Evolutionary conservation across 2,113 vertebrate species (phyloP).

Genomic region (Agelaius phoeniceus): DNA sequence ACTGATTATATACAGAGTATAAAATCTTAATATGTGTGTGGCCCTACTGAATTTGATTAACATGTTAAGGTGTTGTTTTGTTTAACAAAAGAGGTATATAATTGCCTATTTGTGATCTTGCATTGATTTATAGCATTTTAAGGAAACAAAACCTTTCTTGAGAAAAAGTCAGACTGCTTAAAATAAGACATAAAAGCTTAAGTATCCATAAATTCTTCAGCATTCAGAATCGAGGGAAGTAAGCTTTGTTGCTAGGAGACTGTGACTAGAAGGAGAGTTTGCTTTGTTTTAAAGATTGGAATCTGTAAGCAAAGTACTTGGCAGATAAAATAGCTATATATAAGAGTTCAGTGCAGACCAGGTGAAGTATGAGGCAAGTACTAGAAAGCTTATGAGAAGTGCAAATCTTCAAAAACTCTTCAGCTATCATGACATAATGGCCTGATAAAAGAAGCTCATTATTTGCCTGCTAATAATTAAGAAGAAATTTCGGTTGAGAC

Average conservation of each 20-base stretch:
- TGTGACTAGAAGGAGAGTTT: not conserved
- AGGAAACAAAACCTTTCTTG: not conserved
- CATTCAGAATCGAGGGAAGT: not conserved
- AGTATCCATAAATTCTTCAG: not conserved
- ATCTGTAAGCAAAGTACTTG: constrained; percentile 36
- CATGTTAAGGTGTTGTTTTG: not conserved
- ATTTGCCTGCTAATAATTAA: not conserved
- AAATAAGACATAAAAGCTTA: not conserved
- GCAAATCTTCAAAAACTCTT: not conserved
- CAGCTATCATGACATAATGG: not conserved
- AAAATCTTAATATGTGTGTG: not conserved
- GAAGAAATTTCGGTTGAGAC: not conserved
- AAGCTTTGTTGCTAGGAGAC: constrained; percentile 50
- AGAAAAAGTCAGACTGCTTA: not conserved
- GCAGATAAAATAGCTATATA: not conserved
- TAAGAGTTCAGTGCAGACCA: not conserved
- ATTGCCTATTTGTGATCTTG: not conserved
- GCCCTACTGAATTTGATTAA: not conserved
- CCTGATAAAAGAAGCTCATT: not conserved
- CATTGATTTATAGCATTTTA: not conserved
- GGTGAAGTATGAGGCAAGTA: not conserved
- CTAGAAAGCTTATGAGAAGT: constrained; percentile 13
- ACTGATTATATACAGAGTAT: not conserved
- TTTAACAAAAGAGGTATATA: not conserved
- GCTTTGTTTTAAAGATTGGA: constrained; percentile 37